phyloP scores from a whole-genome alignment of 2,888 invertebrate species.

The Trachelus tabidus region DNA sequence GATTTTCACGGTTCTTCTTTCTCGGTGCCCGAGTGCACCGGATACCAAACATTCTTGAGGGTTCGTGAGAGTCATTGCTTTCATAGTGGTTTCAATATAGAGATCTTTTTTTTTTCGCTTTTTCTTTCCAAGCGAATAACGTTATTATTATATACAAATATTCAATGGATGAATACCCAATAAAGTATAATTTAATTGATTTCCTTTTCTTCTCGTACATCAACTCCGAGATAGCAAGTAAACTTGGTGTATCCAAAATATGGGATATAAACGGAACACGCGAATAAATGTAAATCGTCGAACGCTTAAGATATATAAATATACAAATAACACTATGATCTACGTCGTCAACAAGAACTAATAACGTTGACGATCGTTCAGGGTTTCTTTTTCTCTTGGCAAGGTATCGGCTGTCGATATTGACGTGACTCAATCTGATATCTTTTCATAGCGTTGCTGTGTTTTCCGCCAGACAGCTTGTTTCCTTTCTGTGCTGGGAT shows the following conservation, averaged over 20 bases:
- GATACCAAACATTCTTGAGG: conserved; percentile 21
- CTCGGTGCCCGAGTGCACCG: conserved; percentile 38
- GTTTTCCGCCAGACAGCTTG: conserved; percentile 64
- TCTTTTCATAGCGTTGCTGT: conserved; percentile 63
- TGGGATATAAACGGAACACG: neutral
- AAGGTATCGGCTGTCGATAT: neutral
- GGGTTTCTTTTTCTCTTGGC: neutral
- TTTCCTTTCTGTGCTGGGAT: conserved; percentile 55
- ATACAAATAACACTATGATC: neutral
- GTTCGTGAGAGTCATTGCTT: neutral
- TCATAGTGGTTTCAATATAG: neutral
- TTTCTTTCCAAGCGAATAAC: neutral
- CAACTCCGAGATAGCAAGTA: neutral
- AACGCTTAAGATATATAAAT: neutral
- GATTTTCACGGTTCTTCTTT: neutral
- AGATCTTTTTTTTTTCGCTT: neutral
- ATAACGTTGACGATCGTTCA: neutral
- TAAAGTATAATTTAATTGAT: neutral
- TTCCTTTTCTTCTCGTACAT: neutral
- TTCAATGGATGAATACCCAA: neutral
- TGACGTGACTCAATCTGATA: conserved; percentile 35
- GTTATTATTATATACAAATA: neutral
- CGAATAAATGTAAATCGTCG: neutral
- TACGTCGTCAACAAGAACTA: neutral
- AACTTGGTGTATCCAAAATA: neutral